Evolutionary conservation across 2,888 invertebrate species (phyloP).

Genomic region (Globia sparganii): DNA sequence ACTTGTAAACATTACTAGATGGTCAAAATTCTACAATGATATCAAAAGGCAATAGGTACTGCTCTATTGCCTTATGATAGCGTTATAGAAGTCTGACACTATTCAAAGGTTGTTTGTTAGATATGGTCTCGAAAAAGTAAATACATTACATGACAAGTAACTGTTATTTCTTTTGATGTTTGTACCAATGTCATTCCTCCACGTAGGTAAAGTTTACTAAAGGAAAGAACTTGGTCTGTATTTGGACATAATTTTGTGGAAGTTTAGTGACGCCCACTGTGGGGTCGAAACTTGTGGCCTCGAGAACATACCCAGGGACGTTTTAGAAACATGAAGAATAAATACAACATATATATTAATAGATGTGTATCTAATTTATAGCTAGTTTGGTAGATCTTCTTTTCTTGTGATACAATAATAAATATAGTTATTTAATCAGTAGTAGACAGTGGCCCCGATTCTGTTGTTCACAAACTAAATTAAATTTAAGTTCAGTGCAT

Average conservation of each 20-base stretch:
- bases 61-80: neutral
- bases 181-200: slow-evolving; percentile 8
- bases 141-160: neutral
- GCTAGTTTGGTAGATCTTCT: neutral
- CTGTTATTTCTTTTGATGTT: neutral
- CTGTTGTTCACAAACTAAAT: too few relatives aligned
- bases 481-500: too few relatives aligned
- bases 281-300: slow-evolving; percentile 34
- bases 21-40: neutral
- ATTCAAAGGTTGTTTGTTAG: neutral
- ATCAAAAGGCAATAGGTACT: neutral
- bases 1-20: neutral
- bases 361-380: slow-evolving; percentile 27
- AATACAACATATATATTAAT: slow-evolving; percentile 26
- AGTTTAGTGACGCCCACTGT: slow-evolving; percentile 38
- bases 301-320: slow-evolving; percentile 4
- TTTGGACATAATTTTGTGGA: slow-evolving; percentile 35
- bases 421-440: neutral
- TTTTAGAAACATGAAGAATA: slow-evolving; percentile 35
- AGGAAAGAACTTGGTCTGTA: slow-evolving; percentile 36
- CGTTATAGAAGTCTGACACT: neutral
- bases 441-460: neutral
- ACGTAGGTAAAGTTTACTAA: slow-evolving; percentile 31
- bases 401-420: neutral
- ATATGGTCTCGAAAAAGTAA: neutral